A percentile compares a stretch with the other conserved stretches of the same genome.
Evolutionary conservation across 2,888 invertebrate genomes (phyloP).

Genomic region (Perizoma affinitatum): DNA sequence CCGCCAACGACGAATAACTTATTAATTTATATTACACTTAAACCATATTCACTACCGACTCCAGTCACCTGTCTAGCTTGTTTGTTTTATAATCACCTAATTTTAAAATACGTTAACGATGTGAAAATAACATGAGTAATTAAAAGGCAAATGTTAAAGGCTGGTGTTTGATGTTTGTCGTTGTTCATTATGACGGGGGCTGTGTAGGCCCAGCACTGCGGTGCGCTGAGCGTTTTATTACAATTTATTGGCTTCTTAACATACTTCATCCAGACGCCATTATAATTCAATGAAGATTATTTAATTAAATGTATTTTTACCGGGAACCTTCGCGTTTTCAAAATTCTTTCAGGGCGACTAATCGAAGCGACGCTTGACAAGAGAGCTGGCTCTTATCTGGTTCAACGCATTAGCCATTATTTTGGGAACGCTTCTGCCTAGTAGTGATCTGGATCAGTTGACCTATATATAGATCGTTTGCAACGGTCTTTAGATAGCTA

Average conservation of each 20-base stretch:
- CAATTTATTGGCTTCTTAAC: constrained; percentile 64
- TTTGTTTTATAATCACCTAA: constrained; percentile 76
- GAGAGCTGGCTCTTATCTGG: too few relatives aligned
- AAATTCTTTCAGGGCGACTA: too few relatives aligned
- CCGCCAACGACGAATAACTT: constrained; percentile 69
- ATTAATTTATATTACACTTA: constrained; percentile 80
- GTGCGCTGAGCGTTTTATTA: constrained; percentile 70
- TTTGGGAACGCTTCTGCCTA: too few relatives aligned
- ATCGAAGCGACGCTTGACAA: too few relatives aligned
- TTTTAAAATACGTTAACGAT: constrained; percentile 74
- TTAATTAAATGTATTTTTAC: too few relatives aligned
- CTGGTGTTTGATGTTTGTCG: constrained; percentile 67
- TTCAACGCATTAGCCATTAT: too few relatives aligned
- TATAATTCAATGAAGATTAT: constrained; percentile 57
- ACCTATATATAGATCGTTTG: too few relatives aligned
- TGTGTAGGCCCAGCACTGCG: constrained; percentile 34
- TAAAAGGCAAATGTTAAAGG: constrained; percentile 70
- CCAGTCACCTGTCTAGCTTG: constrained; percentile 77
- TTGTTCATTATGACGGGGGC: constrained; percentile 64
- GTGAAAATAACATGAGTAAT: constrained; percentile 80
- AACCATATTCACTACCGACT: constrained; percentile 69
- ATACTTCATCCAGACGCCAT: constrained; percentile 46
- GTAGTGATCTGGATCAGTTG: too few relatives aligned
- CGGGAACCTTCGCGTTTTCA: too few relatives aligned
- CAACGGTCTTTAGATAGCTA: too few relatives aligned